Evolutionary conservation across 2,797 vertebrate species (phyloP).

Genomic region (Adelosebastes latens): DNA sequence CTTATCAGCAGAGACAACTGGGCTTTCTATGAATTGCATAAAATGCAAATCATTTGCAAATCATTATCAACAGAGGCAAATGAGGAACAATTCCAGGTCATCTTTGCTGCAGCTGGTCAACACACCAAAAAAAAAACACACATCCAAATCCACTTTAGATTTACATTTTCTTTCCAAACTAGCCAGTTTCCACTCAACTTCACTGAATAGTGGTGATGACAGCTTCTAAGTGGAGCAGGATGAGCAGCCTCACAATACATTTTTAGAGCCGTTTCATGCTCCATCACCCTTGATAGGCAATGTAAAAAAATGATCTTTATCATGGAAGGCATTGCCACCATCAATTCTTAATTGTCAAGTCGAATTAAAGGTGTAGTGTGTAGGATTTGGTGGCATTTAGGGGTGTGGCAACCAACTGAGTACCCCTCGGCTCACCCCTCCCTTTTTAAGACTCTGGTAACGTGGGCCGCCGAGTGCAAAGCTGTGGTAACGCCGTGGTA

Average conservation of each 20-base stretch:
- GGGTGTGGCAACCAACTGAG: no score
- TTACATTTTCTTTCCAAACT: neutral
- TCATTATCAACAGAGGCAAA: constrained; percentile 10
- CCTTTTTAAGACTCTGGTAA: no score
- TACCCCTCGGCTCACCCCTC: no score
- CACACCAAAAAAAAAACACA: neutral
- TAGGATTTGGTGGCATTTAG: no score
- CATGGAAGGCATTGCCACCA: neutral
- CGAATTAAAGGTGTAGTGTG: no score
- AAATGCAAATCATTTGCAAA: constrained; percentile 17
- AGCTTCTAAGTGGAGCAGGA: no score
- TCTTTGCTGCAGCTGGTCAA: neutral
- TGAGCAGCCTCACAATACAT: neutral
- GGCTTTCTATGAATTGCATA: neutral
- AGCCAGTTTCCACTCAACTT: neutral
- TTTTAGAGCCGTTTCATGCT: neutral
- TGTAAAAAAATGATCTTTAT: neutral
- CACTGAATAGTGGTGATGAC: neutral
- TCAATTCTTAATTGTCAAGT: neutral
- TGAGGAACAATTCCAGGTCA: neutral
- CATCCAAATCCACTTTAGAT: neutral
- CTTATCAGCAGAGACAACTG: neutral
- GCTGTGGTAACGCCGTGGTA: no score
- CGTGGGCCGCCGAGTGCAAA: no score
- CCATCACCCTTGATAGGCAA: neutral